A percentile compares a stretch with the other conserved stretches of the same genome.
Evolutionary conservation across 2,113 vertebrate species (phyloP).

Genomic region (Percina caprodes): DNA sequence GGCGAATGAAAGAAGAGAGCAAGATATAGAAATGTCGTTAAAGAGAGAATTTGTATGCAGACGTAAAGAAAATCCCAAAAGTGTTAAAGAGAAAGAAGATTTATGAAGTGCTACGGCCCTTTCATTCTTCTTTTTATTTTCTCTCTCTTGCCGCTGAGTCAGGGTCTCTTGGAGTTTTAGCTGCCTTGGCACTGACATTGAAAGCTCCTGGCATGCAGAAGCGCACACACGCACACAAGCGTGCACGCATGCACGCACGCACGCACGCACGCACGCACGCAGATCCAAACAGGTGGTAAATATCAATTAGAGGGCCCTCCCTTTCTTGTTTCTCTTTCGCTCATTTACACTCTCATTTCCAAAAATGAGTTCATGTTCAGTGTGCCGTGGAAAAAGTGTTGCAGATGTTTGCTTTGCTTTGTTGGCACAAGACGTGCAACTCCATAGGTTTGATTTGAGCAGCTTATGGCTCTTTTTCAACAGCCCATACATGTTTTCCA

Average conservation of each 20-base stretch:
- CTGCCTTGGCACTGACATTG: constrained; percentile 67
- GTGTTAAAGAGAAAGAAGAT: constrained; percentile 59
- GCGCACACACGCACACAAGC: constrained; percentile 8
- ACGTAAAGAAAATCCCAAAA: constrained; percentile 43
- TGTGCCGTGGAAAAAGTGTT: constrained; percentile 49
- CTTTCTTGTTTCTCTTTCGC: constrained; percentile 56
- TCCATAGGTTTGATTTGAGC: constrained; percentile 42
- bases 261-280: constrained; percentile 1
- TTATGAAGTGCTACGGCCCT: constrained; percentile 75
- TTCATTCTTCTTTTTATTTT: constrained; percentile 44
- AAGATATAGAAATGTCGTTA: constrained; percentile 19
- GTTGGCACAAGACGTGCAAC: constrained; percentile 47
- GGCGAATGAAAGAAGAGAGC: background rate
- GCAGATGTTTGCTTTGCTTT: constrained; percentile 68
- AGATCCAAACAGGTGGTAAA: constrained; percentile 74
- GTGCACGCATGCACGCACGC: background rate
- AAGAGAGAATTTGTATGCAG: constrained; percentile 38
- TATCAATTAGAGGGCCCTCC: constrained; percentile 70
- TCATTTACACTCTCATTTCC: constrained; percentile 37
- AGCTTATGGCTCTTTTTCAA: constrained; percentile 29
- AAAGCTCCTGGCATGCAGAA: constrained; percentile 62
- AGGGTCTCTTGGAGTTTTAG: constrained; percentile 66
- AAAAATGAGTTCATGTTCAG: constrained; percentile 46
- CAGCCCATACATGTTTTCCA: constrained; percentile 32
- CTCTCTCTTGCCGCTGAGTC: constrained; percentile 56